Evolutionary conservation across 2,797 vertebrate species (phyloP).

Genomic region (Pampus argenteus): DNA sequence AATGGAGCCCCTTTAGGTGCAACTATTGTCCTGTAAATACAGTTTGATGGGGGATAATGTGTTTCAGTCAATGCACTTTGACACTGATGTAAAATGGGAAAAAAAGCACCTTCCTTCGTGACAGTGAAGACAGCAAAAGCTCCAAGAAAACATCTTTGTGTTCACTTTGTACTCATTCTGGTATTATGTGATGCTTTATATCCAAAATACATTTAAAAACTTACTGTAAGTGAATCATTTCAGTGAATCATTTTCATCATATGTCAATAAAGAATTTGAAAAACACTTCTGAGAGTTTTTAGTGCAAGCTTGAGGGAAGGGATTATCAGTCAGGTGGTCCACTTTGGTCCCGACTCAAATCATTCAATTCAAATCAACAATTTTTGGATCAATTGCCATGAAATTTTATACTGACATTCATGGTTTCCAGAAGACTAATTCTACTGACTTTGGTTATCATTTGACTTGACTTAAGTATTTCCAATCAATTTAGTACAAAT

Average conservation of each 20-base stretch:
- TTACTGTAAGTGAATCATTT: neutral
- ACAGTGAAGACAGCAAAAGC: constrained; percentile 11
- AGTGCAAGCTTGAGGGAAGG: too few relatives aligned
- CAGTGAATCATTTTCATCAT: neutral
- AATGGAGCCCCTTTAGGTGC: constrained; percentile 18
- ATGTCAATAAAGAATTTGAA: neutral
- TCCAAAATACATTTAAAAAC: neutral
- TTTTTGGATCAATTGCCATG: too few relatives aligned
- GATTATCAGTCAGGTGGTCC: neutral
- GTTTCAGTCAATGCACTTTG: constrained; percentile 50
- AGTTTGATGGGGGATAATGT: constrained; percentile 55
- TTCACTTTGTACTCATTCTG: neutral
- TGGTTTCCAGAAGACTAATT: too few relatives aligned
- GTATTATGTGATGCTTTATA: neutral
- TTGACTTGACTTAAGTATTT: too few relatives aligned
- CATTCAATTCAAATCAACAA: neutral
- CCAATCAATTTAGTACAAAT: too few relatives aligned
- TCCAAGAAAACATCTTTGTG: constrained; percentile 2
- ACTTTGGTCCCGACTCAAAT: neutral
- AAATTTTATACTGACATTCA: neutral
- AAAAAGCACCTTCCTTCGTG: constrained; percentile 34
- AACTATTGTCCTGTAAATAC: constrained; percentile 34
- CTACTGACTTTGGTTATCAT: too few relatives aligned
- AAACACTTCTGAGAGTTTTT: neutral
- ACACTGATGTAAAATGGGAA: constrained; percentile 52